Evolutionary conservation across 2,797 vertebrate genomes (phyloP).

Genomic region (Paramormyrops hopkinsi): DNA sequence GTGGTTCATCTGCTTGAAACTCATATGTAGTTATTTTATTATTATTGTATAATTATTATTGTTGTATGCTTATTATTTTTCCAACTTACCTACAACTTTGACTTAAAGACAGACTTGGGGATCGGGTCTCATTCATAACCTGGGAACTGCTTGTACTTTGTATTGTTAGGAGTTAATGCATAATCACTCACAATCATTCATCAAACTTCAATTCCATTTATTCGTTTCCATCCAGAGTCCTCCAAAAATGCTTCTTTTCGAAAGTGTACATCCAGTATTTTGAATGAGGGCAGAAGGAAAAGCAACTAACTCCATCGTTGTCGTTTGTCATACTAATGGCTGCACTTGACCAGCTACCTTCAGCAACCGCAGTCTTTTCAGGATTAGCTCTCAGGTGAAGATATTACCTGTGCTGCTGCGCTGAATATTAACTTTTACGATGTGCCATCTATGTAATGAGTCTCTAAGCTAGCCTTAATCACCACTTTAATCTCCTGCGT

Average conservation of each 20-base stretch:
- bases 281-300: neutral
- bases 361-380: neutral
- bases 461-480: neutral
- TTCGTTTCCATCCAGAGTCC: neutral
- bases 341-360: neutral
- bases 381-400: neutral
- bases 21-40: neutral
- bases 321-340: slow-evolving; percentile 4
- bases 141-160: neutral
- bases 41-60: neutral
- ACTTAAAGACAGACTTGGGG: neutral
- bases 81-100: neutral
- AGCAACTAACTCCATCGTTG: neutral
- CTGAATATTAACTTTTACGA: neutral
- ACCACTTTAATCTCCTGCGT: neutral
- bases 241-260: neutral
- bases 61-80: neutral
- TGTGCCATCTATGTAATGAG: neutral
- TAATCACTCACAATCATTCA: neutral
- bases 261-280: neutral
- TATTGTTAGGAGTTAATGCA: neutral
- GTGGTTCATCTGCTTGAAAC: neutral
- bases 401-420: neutral
- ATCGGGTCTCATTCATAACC: neutral
- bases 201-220: neutral